Percentiles rank a stretch among this genome's conserved stretches.
Conservation (phyloP, 1,140 invertebrate genomes). For the Atta colombica region DNA sequence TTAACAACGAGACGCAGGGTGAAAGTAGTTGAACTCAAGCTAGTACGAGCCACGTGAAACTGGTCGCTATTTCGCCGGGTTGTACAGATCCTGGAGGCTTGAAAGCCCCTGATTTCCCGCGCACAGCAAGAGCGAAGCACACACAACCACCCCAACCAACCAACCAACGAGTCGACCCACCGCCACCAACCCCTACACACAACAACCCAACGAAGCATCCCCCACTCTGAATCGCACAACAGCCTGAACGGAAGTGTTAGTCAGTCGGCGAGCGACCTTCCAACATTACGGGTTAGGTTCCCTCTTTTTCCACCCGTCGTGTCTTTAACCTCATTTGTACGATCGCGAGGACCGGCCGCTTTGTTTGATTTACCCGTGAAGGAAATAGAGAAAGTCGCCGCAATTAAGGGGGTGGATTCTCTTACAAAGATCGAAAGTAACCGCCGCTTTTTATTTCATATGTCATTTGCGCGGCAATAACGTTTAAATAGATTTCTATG, state of each 20-base stretch:
- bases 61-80: conserved; percentile 72
- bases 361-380: conserved; percentile 53
- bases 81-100: conserved; percentile 66
- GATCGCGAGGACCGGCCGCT: conserved; percentile 62
- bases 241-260: conserved; percentile 86
- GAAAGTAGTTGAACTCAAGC: conserved; percentile 70
- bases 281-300: conserved; percentile 86
- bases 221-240: conserved; percentile 86
- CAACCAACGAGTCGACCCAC: conserved; percentile 77
- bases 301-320: conserved; percentile 79
- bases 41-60: conserved; percentile 75
- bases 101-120: conserved; percentile 78
- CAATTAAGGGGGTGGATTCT: conserved; percentile 52
- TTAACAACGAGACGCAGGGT: conserved; percentile 40
- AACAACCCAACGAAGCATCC: conserved; percentile 85
- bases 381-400: conserved; percentile 39
- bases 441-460: conserved; percentile 51
- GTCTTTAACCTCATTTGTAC: conserved; percentile 71
- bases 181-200: conserved; percentile 84
- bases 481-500: conserved; percentile 40
- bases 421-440: conserved; percentile 55
- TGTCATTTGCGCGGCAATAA: conserved; percentile 47
- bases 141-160: conserved; percentile 78
- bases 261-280: conserved; percentile 87
- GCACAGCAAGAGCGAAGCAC: conserved; percentile 76